Evolutionary conservation across 2,113 vertebrate genomes (phyloP), one percentile per base, ranked within the genome.

Genomic region (Callaeas wilsoni): DNA sequence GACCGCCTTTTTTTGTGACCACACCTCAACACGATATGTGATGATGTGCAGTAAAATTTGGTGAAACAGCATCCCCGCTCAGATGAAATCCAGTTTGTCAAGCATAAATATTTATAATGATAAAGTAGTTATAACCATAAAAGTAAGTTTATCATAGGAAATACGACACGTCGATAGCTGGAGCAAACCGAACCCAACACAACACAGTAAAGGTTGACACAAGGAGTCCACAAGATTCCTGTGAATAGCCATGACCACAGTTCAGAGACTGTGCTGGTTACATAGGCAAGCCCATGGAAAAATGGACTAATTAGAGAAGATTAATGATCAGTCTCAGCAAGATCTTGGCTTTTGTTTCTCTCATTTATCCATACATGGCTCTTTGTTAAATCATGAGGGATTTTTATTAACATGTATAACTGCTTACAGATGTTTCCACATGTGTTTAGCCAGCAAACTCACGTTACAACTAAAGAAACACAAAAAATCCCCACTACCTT

Each of bases 21-120:
- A 22, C 46, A 44, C 32, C 32, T 14, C 41, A 65, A 13, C 13
- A 64, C 2, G 0, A 64, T 42, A 35, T 0, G 0, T 63, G 41
- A 13, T 20, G 59, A 30, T 6, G 20, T 18, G 12, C 1, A 1
- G 47, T 70, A 35, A 64, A 88, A 85, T 56, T 16, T 39, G 47
- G 26, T 83, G 18, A 59, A 79, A 50, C 11, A 70, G 39, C 21
- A 41, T 21, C 30, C 14, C n/a, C 35, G 33, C 44, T 30, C 33
- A 60, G 39, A 59, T 16, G 68, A 86, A 26, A 52, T 11, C 50
- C 33, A 33, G 22, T 13, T 44, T 74, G 35, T 78, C 60, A 78
- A 73, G 55, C 60, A 35, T 50, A 8, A 52, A 15, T 64, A 73
- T 79, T 93, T 46, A 8, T 41, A 62, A 29, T 20, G 41, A 25